Evolutionary conservation across 2,888 invertebrate species (phyloP).

Genomic region (Frankliniella intonsa): DNA sequence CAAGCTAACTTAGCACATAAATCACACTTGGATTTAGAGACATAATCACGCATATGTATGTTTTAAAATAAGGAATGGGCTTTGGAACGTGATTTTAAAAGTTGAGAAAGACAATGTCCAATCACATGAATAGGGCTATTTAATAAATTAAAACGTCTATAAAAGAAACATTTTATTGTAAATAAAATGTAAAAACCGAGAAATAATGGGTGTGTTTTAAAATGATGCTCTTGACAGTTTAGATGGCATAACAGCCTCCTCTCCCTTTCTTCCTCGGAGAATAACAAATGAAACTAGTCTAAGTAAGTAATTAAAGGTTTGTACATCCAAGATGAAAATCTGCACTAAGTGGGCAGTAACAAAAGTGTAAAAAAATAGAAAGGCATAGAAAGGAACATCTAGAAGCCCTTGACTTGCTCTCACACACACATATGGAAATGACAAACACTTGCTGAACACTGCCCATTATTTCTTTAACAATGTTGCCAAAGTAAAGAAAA

Average conservation of each 20-base stretch:
- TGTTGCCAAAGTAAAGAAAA: neutral
- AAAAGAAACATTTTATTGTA: constrained; percentile 27
- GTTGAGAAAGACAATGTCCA: neutral
- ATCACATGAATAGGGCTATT: constrained; percentile 22
- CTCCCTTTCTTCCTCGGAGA: constrained; percentile 22
- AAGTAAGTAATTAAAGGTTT: constrained; percentile 6
- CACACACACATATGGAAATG: constrained; percentile 22
- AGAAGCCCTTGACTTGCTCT: constrained; percentile 24
- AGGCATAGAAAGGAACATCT: constrained; percentile 26
- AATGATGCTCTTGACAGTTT: constrained; percentile 20
- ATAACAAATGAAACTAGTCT: constrained; percentile 25
- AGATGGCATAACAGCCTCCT: constrained; percentile 17
- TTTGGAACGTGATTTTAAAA: neutral
- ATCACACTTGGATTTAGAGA: neutral
- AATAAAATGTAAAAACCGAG: constrained; percentile 27
- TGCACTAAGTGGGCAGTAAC: constrained; percentile 26
- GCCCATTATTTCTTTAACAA: constrained; percentile 24
- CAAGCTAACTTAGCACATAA: neutral
- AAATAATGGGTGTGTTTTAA: constrained; percentile 23
- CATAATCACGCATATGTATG: neutral
- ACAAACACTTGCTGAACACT: constrained; percentile 13
- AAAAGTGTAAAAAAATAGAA: constrained; percentile 27
- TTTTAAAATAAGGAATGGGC: constrained; percentile 15
- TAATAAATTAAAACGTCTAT: constrained; percentile 21
- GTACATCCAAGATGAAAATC: constrained; percentile 25